phyloP scores from a whole-genome alignment of 2,113 vertebrate genomes.

The Sylvietta virens region DNA sequence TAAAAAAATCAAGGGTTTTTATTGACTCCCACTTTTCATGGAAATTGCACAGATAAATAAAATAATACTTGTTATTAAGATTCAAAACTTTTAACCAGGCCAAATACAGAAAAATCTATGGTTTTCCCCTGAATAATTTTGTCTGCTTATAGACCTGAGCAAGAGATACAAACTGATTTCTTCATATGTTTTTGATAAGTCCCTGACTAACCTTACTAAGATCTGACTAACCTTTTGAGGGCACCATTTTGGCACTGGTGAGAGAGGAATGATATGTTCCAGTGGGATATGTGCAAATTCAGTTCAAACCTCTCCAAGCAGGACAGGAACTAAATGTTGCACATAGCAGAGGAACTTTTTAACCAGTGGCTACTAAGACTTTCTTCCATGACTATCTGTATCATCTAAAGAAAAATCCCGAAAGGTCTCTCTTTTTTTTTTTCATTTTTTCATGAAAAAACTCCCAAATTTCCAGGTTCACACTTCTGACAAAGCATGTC shows the following conservation, averaged over 20 bases:
- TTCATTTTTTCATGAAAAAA: not conserved
- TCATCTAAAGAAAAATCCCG: not conserved
- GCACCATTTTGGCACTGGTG: not conserved
- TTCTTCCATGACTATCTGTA: not conserved
- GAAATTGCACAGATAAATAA: not conserved
- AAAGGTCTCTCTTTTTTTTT: not conserved
- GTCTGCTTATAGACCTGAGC: not conserved
- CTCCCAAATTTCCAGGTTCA: not conserved
- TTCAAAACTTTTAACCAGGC: not conserved
- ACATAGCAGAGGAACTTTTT: not conserved
- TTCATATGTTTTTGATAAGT: not conserved
- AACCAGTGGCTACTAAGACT: not conserved
- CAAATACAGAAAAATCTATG: not conserved
- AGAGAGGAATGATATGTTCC: not conserved
- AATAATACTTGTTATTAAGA: not conserved
- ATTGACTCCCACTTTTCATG: not conserved
- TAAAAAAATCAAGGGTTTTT: not conserved
- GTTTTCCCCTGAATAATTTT: not conserved
- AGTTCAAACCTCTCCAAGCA: not conserved
- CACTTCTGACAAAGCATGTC: not conserved
- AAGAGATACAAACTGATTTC: not conserved
- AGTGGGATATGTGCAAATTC: not conserved
- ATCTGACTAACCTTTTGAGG: not conserved
- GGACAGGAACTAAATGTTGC: not conserved
- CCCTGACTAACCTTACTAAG: not conserved